Evolutionary conservation across 1,140 invertebrate genomes (phyloP).

Genomic region (Hesperophylax magnus): DNA sequence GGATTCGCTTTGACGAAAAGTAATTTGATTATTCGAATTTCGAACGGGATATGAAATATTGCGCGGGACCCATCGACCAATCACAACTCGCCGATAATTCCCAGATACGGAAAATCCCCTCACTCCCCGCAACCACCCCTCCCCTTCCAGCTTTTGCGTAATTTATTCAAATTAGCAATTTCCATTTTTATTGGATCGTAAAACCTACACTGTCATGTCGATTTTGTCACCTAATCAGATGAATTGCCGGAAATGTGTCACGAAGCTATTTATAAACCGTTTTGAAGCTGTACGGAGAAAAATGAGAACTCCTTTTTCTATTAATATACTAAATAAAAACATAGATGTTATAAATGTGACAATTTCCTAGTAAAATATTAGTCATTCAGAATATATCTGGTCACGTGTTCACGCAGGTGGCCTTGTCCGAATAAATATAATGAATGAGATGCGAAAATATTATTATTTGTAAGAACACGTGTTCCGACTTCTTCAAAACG

Average conservation of each 20-base stretch:
- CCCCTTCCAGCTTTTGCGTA: conserved; percentile 15
- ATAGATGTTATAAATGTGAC: too few relatives aligned
- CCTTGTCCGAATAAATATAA: too few relatives aligned
- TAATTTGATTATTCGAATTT: conserved; percentile 41
- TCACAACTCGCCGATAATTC: background rate
- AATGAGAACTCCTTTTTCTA: too few relatives aligned
- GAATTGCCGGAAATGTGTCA: conserved; percentile 17
- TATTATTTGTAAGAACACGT: too few relatives aligned
- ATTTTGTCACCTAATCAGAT: conserved; percentile 42
- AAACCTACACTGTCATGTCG: conserved; percentile 26
- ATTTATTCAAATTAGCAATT: conserved; percentile 50
- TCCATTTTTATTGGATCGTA: conserved; percentile 54
- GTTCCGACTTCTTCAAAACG: too few relatives aligned
- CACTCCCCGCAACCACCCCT: background rate
- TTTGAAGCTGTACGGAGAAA: too few relatives aligned
- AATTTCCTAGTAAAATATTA: too few relatives aligned
- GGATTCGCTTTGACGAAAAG: background rate
- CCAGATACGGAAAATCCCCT: background rate
- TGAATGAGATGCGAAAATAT: too few relatives aligned
- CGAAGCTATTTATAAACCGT: background rate
- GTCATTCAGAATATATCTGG: too few relatives aligned
- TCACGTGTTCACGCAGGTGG: too few relatives aligned
- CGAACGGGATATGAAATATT: conserved; percentile 41
- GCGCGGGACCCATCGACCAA: conserved; percentile 22
- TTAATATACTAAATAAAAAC: too few relatives aligned